Conservation (phyloP, 2,797 vertebrate genomes). For the Chromis chromis region DNA sequence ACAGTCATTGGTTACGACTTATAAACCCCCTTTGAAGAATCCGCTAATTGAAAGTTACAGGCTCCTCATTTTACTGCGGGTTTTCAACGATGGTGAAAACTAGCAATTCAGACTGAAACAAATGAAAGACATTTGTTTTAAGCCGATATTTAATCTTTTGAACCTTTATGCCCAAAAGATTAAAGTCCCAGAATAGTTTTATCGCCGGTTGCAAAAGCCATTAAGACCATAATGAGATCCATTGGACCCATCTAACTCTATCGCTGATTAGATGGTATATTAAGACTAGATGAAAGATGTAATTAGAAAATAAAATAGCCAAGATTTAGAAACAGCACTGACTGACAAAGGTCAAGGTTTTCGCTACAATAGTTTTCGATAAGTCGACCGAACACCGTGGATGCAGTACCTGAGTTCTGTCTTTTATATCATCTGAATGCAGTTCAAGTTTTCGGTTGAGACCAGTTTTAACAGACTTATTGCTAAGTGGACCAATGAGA, state of each 20-base stretch:
- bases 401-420: background rate
- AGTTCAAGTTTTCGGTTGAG: constrained; percentile 17
- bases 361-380: background rate
- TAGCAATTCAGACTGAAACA: constrained; percentile 21
- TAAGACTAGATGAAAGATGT: background rate
- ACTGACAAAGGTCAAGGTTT: background rate
- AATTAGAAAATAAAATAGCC: background rate
- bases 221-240: background rate
- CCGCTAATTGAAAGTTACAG: background rate
- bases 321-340: background rate
- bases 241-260: too few relatives aligned
- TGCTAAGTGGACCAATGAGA: constrained; percentile 44
- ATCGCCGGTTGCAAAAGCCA: background rate
- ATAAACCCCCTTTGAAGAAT: background rate
- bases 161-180: background rate
- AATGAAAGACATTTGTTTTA: constrained; percentile 21
- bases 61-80: background rate
- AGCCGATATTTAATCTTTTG: constrained; percentile 1
- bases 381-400: background rate
- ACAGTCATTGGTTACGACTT: background rate
- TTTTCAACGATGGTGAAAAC: constrained; percentile 2
- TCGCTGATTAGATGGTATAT: background rate
- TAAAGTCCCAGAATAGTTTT: background rate
- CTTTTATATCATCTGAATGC: constrained; percentile 16
- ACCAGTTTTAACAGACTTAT: constrained; percentile 44